These are phyloP conservation scores for Vanessa atalanta DNA, from an alignment of 1,140 invertebrate genomes.

Conservation along the genomic window DNA sequence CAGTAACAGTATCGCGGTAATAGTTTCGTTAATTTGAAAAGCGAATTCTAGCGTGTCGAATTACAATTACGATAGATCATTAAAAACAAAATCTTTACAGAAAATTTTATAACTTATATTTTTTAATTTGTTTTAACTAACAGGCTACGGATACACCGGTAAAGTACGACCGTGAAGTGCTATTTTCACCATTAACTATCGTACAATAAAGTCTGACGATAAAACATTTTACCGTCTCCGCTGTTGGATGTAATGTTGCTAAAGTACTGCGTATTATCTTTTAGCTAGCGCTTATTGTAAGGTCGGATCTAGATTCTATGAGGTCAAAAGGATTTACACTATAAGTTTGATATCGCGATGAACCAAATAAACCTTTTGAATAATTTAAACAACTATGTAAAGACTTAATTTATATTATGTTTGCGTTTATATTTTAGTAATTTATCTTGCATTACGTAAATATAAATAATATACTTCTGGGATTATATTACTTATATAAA, in stretches of 20 bases:
- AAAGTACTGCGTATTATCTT: constrained; percentile 21
- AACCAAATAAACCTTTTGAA: not conserved
- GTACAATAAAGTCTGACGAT: constrained; percentile 10
- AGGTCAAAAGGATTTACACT: not conserved
- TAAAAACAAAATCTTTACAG: no score
- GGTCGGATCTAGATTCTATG: constrained; percentile 5
- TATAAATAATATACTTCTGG: no score
- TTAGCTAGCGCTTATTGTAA: constrained; percentile 1
- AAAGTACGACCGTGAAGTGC: not conserved
- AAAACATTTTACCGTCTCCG: constrained; percentile 25
- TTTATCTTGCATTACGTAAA: no score
- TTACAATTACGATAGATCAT: no score
- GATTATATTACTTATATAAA: no score
- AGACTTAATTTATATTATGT: not conserved
- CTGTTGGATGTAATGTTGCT: constrained; percentile 15
- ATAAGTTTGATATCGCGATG: not conserved
- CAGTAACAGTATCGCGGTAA: no score
- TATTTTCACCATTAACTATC: constrained; percentile 1
- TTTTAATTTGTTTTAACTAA: not conserved
- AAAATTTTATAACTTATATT: no score
- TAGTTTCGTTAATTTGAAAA: no score
- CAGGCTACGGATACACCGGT: not conserved
- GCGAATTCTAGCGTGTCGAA: no score
- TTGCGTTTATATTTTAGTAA: no score
- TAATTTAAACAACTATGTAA: not conserved